phyloP scores from a whole-genome alignment of 2,888 invertebrate genomes.

The Chalcosyrphus nemorum region DNA sequence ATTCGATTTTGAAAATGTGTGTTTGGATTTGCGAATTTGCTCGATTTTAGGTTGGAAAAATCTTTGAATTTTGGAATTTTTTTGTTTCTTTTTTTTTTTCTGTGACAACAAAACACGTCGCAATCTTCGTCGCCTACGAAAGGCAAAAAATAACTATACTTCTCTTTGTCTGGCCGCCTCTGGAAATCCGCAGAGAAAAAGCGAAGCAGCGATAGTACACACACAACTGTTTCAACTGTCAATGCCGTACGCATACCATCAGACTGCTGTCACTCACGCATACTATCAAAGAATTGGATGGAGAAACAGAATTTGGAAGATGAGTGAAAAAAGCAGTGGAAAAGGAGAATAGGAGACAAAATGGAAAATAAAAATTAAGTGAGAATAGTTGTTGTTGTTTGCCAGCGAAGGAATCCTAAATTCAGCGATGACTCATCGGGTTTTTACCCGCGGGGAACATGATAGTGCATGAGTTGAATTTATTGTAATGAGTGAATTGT shows the following conservation, averaged over 20 bases:
- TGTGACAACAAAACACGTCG: slow-evolving; percentile 72
- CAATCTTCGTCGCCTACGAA: slow-evolving; percentile 63
- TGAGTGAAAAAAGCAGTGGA: background rate
- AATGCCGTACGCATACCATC: slow-evolving; percentile 57
- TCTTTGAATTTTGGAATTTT: slow-evolving; percentile 24
- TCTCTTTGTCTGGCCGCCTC: slow-evolving; percentile 59
- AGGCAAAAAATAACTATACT: slow-evolving; percentile 66
- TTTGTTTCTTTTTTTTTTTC: slow-evolving; percentile 47
- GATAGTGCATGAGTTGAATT: slow-evolving; percentile 46
- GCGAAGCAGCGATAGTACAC: slow-evolving; percentile 55
- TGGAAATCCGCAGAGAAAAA: slow-evolving; percentile 54
- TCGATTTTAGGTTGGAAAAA: slow-evolving; percentile 4
- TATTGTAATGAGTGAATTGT: slow-evolving; percentile 31
- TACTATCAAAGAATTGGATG: background rate
- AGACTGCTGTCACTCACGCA: background rate
- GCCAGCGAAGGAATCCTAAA: slow-evolving; percentile 52
- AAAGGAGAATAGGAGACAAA: background rate
- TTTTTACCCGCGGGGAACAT: slow-evolving; percentile 47
- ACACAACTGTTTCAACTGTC: slow-evolving; percentile 43
- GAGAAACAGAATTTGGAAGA: slow-evolving; percentile 33
- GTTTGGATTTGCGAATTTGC: slow-evolving; percentile 7
- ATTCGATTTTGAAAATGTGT: slow-evolving; percentile 28
- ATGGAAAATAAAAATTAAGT: background rate
- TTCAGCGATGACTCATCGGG: slow-evolving; percentile 69
- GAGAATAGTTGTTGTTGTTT: slow-evolving; percentile 11